Percentiles rank a stretch among this genome's conserved stretches.
These are phyloP conservation scores for Hycleus phaleratus DNA, from an alignment of 1,140 invertebrate genomes.

Conservation along the genomic window DNA sequence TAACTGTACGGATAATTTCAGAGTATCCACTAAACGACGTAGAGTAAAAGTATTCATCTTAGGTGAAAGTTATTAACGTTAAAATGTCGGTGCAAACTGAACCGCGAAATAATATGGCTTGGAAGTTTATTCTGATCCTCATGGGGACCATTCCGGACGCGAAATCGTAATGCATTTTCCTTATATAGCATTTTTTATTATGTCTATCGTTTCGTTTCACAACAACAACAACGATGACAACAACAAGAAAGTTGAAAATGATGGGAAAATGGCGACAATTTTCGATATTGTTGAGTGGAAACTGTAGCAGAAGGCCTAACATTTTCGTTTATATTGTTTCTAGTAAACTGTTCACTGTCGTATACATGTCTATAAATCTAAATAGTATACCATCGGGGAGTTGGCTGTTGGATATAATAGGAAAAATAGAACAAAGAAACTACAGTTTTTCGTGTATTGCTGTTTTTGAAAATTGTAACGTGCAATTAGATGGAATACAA, in stretches of 20 bases:
- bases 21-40: too few relatives aligned
- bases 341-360: too few relatives aligned
- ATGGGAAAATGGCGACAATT: constrained; percentile 28
- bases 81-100: constrained; percentile 33
- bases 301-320: too few relatives aligned
- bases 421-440: too few relatives aligned
- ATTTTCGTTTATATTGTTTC: too few relatives aligned
- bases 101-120: constrained; percentile 28
- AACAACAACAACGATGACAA: not conserved
- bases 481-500: too few relatives aligned
- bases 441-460: too few relatives aligned
- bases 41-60: constrained; percentile 14
- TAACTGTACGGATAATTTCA: too few relatives aligned
- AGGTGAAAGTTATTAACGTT: constrained; percentile 35
- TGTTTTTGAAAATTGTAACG: too few relatives aligned
- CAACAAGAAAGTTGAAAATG: not conserved
- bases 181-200: constrained; percentile 34
- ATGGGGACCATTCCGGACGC: constrained; percentile 33
- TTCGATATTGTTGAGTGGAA: constrained; percentile 18
- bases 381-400: too few relatives aligned
- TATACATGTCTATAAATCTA: too few relatives aligned
- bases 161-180: constrained; percentile 42
- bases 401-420: too few relatives aligned
- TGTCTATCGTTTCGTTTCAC: constrained; percentile 26
- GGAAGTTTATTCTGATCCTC: constrained; percentile 28